These are phyloP conservation scores for Danaus plexippus DNA, from an alignment of 1,140 invertebrate species.

Conservation along the genomic window DNA sequence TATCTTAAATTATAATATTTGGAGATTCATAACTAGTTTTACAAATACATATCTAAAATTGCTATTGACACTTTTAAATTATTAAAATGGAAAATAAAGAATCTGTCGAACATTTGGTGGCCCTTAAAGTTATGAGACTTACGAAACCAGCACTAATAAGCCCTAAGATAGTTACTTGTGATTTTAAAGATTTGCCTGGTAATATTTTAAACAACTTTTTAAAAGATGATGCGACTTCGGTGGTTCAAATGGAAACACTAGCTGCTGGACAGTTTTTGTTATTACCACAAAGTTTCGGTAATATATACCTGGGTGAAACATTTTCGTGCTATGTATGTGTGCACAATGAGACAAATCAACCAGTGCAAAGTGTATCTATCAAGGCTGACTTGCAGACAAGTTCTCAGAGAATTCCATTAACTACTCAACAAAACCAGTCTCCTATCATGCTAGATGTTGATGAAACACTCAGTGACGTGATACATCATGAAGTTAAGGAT, in stretches of 20 bases:
- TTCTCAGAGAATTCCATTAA: constrained; percentile 86
- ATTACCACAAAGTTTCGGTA: constrained; percentile 95
- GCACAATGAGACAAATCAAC: constrained; percentile 92
- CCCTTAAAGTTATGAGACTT: constrained; percentile 90
- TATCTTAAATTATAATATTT: not conserved
- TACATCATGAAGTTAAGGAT: constrained; percentile 98
- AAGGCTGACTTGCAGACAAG: constrained; percentile 95
- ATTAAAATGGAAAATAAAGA: constrained; percentile 63
- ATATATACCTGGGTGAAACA: constrained; percentile 89
- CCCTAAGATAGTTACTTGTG: constrained; percentile 84
- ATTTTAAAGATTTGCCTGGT: constrained; percentile 87
- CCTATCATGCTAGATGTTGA: constrained; percentile 82
- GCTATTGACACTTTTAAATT: no score
- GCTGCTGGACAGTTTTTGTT: constrained; percentile 90
- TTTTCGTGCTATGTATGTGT: constrained; percentile 98
- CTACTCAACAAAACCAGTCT: constrained; percentile 74
- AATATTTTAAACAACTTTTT: constrained; percentile 83
- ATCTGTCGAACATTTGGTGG: constrained; percentile 63
- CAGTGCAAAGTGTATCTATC: constrained; percentile 85
- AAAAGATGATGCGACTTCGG: constrained; percentile 83
- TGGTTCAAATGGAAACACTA: constrained; percentile 85
- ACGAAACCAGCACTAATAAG: constrained; percentile 89
- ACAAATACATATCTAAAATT: no score
- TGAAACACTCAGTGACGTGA: constrained; percentile 93
- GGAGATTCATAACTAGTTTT: no score